Evolutionary conservation across 1,140 invertebrate species (phyloP), one percentile per base, ranked within the genome.

Genomic region (Leptinotarsa defecta): DNA sequence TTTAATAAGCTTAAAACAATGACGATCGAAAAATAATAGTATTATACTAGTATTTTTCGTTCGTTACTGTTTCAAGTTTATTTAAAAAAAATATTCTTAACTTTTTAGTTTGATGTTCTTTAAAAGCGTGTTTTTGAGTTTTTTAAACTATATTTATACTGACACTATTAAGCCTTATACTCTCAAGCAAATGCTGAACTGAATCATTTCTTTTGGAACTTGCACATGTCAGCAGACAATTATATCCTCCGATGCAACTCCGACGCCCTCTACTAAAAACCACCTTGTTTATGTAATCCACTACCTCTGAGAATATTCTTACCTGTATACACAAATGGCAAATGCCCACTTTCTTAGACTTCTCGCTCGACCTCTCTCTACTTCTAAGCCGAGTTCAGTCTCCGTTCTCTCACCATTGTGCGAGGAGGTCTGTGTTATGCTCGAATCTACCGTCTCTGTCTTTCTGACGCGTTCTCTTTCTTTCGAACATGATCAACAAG

Each of bases 401-500:
- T 68, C 69, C 71, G 52, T 72, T 27, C 65, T 48, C 48, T 68
- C 72, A 43, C 68, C 49, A 57, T 57, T 57, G 52, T 57, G 52
- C 67, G 68, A 61, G 19, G 34, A 62, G 22, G 73, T 77, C 61
- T 22, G 72, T 74, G 62, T 64, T 34, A 52, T 57, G 67, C 63
- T 73, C 68, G n/a, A 57, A 57, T 57, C 52, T 15, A 57, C 67
- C 48, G 48, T 67, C 57, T 74, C 69, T 57, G 48, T 43, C 71
- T 74, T 15, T 72, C 74, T 22, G 15, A 22, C 65, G 70, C 24
- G 15, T 64, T 49, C 20, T 70, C 43, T 19, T 24, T 67, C 48
- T 62, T 6, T 65, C 5, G 22, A 78, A 77, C 61, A 82, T 83
- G 82, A 83, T 83, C 34, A 82, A 81, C 74, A 83, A 83, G 74